phyloP scores from a whole-genome alignment of 2,888 invertebrate genomes.

The Hecatera dysodea region DNA sequence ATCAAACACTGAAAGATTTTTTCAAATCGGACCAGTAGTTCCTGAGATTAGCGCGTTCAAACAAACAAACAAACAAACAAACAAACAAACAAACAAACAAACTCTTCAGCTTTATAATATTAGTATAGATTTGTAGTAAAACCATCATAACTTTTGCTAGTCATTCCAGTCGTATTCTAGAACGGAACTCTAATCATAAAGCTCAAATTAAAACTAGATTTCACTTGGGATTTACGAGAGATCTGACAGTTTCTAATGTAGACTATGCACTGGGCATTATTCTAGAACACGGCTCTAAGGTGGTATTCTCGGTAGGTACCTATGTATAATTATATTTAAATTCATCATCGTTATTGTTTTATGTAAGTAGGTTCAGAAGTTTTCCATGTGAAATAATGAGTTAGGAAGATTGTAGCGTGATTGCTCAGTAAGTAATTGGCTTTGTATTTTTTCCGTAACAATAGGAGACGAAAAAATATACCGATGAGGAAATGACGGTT shows the following conservation, averaged over 20 bases:
- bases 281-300: conserved; percentile 14
- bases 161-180: not conserved
- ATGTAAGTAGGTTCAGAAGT: not conserved
- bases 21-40: no score
- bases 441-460: conserved; percentile 41
- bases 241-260: not conserved
- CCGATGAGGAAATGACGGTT: conserved; percentile 75
- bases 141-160: not conserved
- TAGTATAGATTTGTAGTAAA: not conserved
- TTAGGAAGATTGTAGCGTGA: conserved; percentile 43
- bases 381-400: conserved; percentile 36
- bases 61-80: no score
- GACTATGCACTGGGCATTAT: not conserved
- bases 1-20: no score
- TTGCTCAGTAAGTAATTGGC: conserved; percentile 30
- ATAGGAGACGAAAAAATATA: conserved; percentile 76
- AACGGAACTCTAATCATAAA: not conserved
- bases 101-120: no score
- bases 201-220: conserved; percentile 1
- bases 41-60: no score
- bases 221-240: not conserved
- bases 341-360: conserved; percentile 31
- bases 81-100: no score
- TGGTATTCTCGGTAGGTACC: not conserved
- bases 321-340: conserved; percentile 6